Evolutionary conservation across 2,888 invertebrate genomes (phyloP).

Genomic region (Sarcophaga subvicina): DNA sequence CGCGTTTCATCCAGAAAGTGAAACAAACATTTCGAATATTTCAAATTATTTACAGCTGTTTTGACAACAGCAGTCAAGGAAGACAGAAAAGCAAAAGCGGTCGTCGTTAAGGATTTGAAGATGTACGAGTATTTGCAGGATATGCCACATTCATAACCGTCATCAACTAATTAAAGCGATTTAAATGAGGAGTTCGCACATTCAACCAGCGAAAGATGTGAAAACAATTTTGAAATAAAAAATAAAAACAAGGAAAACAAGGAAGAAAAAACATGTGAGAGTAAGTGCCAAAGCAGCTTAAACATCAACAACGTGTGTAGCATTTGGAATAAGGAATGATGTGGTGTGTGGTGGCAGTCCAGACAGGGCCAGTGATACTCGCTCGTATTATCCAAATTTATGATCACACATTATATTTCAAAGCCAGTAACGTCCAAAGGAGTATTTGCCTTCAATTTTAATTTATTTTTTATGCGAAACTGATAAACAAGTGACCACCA

Average conservation of each 20-base stretch:
- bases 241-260: too few species aligned
- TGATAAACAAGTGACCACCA: conserved; percentile 45
- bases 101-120: conserved; percentile 55
- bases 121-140: conserved; percentile 37
- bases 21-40: background rate
- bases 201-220: background rate
- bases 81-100: too few species aligned
- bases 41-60: conserved; percentile 60
- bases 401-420: conserved; percentile 24
- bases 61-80: conserved; percentile 22
- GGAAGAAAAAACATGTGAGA: conserved; percentile 27
- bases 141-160: conserved; percentile 55
- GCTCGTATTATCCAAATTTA: conserved; percentile 31
- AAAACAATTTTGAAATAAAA: background rate
- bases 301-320: background rate
- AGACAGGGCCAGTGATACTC: background rate
- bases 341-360: too few species aligned
- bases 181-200: conserved; percentile 63
- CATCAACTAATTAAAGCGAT: conserved; percentile 72
- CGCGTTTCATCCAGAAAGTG: background rate
- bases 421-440: conserved; percentile 32
- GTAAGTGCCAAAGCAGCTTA: background rate
- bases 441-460: background rate
- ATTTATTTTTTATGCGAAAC: conserved; percentile 23
- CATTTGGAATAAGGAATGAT: too few species aligned